phyloP scores from a whole-genome alignment of 37 sponge, comb jelly and placozoan species.

The Agelas oroides region DNA sequence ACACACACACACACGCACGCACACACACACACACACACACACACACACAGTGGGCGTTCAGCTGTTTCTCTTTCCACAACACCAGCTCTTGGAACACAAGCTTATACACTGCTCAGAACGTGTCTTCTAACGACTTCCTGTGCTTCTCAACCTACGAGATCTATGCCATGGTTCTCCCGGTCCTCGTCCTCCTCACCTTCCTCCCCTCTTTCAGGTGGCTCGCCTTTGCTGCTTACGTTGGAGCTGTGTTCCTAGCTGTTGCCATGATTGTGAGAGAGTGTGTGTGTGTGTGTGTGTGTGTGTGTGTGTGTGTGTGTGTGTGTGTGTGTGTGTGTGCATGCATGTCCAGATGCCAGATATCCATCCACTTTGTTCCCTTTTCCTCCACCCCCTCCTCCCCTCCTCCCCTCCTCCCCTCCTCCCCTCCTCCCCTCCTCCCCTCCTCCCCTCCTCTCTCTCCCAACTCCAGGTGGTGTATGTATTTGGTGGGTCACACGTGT shows the following conservation, averaged over 20 bases:
- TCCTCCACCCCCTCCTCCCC: slow-evolving; percentile 2
- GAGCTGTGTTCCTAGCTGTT: slow-evolving; percentile 82
- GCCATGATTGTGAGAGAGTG: slow-evolving; percentile 78
- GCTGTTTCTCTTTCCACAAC: slow-evolving; percentile 30
- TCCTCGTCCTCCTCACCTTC: slow-evolving; percentile 78
- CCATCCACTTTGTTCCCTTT: background rate
- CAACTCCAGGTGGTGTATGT: slow-evolving; percentile 62
- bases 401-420: background rate
- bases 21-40: background rate
- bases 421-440: too few relatives aligned
- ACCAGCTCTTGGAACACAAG: background rate
- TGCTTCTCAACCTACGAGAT: slow-evolving; percentile 63
- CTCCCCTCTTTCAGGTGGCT: slow-evolving; percentile 90
- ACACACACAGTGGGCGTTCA: slow-evolving; percentile 65
- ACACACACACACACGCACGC: background rate
- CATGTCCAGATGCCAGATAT: background rate
- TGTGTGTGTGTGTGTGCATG: background rate
- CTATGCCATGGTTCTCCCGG: slow-evolving; percentile 80
- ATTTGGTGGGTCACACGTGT: slow-evolving; percentile 38
- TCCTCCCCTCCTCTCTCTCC: too few relatives aligned
- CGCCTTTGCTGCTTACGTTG: slow-evolving; percentile 79
- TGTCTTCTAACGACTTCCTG: background rate
- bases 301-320: slow-evolving; percentile 40
- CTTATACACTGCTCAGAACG: too few relatives aligned
- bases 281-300: slow-evolving; percentile 5